Evolutionary conservation across 2,797 vertebrate genomes (phyloP).

Genomic region (Meda fulgida): DNA sequence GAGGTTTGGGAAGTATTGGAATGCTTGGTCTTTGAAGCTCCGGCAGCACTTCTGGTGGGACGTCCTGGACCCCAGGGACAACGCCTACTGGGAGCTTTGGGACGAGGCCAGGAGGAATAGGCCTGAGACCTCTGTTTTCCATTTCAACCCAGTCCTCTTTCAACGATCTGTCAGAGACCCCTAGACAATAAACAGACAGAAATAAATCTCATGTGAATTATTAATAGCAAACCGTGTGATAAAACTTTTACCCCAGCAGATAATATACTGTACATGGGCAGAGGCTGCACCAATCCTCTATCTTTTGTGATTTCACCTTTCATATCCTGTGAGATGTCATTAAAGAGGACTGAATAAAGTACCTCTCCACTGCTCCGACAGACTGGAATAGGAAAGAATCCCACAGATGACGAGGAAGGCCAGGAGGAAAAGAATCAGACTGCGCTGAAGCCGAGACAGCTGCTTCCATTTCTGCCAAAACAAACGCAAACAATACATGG

Average conservation of each 20-base stretch:
- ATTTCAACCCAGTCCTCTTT: slow-evolving; percentile 72
- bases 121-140: slow-evolving; percentile 73
- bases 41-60: slow-evolving; percentile 45
- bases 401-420: slow-evolving; percentile 83
- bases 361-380: slow-evolving; percentile 86
- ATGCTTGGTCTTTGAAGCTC: slow-evolving; percentile 65
- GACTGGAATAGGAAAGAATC: slow-evolving; percentile 80
- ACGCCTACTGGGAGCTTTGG: slow-evolving; percentile 63
- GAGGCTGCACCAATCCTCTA: neutral
- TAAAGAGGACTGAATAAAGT: slow-evolving; percentile 69
- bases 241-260: neutral
- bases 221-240: neutral
- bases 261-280: neutral
- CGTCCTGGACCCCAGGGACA: slow-evolving; percentile 23
- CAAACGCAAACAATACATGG: slow-evolving; percentile 29
- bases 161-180: slow-evolving; percentile 61
- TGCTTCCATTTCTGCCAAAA: slow-evolving; percentile 94
- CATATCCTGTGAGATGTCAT: slow-evolving; percentile 31
- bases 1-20: slow-evolving; percentile 69
- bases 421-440: slow-evolving; percentile 85
- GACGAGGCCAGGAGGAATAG: slow-evolving; percentile 74
- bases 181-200: slow-evolving; percentile 65
- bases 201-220: neutral
- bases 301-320: slow-evolving; percentile 9
- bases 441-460: slow-evolving; percentile 92